phyloP scores from a whole-genome alignment of 2,797 vertebrate species.

The Manis crassicaudata region DNA sequence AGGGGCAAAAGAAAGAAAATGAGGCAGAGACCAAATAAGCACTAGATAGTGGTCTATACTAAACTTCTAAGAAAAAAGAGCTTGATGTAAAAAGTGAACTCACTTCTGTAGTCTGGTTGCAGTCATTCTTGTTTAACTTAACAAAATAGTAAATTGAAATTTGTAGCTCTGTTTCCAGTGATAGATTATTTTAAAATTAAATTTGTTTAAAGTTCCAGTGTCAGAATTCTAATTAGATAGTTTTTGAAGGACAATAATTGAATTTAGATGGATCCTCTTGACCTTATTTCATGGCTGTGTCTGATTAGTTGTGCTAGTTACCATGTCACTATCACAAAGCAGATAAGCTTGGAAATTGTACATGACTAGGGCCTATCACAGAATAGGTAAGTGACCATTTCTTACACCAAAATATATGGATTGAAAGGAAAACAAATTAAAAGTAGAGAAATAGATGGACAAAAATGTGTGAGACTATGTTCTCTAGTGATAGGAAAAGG shows the following conservation, averaged over 20 bases:
- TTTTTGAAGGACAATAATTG: not conserved
- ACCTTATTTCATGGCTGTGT: not conserved
- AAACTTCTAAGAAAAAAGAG: not conserved
- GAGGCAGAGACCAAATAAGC: not conserved
- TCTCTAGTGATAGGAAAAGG: not conserved
- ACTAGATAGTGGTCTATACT: not conserved
- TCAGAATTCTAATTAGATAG: conserved; percentile 3
- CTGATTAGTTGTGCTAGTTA: not conserved
- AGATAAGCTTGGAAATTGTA: not conserved
- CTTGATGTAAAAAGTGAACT: not conserved
- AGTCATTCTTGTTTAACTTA: not conserved
- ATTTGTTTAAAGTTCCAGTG: not conserved
- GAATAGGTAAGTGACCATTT: not conserved
- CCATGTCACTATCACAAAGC: not conserved
- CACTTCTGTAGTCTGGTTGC: not conserved
- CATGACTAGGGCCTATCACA: not conserved
- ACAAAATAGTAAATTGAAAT: not conserved
- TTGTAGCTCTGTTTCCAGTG: not conserved
- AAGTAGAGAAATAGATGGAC: not conserved
- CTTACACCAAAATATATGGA: not conserved
- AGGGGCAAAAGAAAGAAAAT: conserved; percentile 28
- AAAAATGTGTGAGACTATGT: not conserved
- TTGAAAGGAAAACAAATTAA: not conserved
- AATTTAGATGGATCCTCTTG: not conserved
- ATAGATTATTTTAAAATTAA: not conserved